Base-by-base conservation (phyloP, 2,113 vertebrate genomes). In the Thunnus thynnus region DNA sequence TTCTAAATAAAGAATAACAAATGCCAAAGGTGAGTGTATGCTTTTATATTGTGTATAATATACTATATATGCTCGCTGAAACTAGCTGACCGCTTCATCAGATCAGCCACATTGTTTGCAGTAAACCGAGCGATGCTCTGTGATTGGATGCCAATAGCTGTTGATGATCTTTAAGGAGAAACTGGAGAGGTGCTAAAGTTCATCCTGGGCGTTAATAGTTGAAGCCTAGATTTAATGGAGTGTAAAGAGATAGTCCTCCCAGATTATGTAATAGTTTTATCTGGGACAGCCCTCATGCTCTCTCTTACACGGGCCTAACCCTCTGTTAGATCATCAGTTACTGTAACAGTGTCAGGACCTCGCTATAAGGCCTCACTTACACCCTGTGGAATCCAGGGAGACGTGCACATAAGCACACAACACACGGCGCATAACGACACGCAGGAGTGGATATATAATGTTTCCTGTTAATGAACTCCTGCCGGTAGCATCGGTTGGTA, bases 211-310 rank as follows among this genome's bases (percentile, higher is more conserved):
- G 54, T 85, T 84, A 76, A 87, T 63, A 78, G 87, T 30, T 27
- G 62, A 74, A 78, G 36, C 72, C 77, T 80, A 41, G 27, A 64
- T 89, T 88, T 91, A 91, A 87, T 84, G 80, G 65, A 18, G 71
- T 84, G 89, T 89, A 87, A 91, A 91, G 80, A 68, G 89, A 94
- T 90, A 76, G 80, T 81, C 72, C 73, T 80, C 46, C 7, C 65
- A 65, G 52, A 76, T 93, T 87, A 91, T 91, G 91, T 81, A 88
- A 90, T 83, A 41, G 77, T 64, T 76, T 83, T 89, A 86, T 92
- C 81, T 83, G 85, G 83, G 80, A 61, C 86, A 56, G 61, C 46
- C 72, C 66, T 52, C 13, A 3, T 48, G 48, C 54, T 58, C 71
- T 71, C 79, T 58, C 56, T 14, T 36, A 69, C 58, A 30, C 70